Evolutionary conservation across 2,113 vertebrate species (phyloP).

Genomic region (Carettochelys insculpta): DNA sequence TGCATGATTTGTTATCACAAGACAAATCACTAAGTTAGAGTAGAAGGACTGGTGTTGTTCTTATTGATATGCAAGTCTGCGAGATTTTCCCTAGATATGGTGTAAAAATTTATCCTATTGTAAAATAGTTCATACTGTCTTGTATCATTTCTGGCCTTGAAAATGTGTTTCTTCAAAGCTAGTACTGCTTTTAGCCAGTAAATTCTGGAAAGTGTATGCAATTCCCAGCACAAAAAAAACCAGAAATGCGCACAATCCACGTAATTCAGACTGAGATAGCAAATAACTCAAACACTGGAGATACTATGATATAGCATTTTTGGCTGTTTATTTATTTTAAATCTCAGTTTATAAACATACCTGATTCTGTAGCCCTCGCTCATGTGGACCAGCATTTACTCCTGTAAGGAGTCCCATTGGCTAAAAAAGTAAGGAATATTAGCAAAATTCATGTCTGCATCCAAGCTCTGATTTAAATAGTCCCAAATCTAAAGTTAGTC

Average conservation of each 20-base stretch:
- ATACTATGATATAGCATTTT: not conserved
- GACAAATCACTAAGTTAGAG: not conserved
- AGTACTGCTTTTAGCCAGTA: not conserved
- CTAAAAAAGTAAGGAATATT: not conserved
- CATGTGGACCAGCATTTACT: not conserved
- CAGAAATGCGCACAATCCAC: not conserved
- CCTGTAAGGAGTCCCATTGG: not conserved
- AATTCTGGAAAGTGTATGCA: not conserved
- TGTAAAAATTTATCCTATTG: not conserved
- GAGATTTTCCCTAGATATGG: not conserved
- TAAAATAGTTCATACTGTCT: not conserved
- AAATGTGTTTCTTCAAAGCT: not conserved
- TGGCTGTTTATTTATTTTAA: not conserved
- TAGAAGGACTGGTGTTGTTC: not conserved
- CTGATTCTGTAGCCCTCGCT: not conserved
- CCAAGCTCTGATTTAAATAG: not conserved
- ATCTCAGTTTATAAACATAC: not conserved
- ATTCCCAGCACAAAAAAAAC: not conserved
- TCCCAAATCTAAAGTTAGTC: not conserved
- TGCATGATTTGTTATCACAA: not conserved
- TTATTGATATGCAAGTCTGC: not conserved
- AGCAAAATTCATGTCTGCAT: not conserved
- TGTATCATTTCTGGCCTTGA: not conserved
- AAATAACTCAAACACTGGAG: fast-evolving
- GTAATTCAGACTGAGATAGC: not conserved